A percentile compares a stretch with the other conserved stretches of the same genome.
phyloP scores from a whole-genome alignment of 2,797 vertebrate species.

The Gymnothorax reevesii region DNA sequence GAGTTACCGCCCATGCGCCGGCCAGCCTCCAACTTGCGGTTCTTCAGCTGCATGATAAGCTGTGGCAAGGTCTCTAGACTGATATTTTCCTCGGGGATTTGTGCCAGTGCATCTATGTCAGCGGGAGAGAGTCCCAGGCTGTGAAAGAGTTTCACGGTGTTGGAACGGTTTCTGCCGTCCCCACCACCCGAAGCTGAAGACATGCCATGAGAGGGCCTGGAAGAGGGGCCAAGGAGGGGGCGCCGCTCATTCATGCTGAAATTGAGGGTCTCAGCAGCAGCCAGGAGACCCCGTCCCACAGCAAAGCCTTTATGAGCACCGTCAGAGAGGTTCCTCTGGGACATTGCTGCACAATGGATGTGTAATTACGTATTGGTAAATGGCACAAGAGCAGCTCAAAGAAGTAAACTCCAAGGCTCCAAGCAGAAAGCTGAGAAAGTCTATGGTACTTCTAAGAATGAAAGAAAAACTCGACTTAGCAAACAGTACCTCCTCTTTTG shows the following conservation, averaged over 20 bases:
- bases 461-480: conserved; percentile 50
- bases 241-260: conserved; percentile 70
- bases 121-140: conserved; percentile 77
- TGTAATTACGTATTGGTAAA: conserved; percentile 25
- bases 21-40: conserved; percentile 63
- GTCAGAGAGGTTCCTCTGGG: conserved; percentile 69
- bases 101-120: conserved; percentile 73
- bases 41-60: conserved; percentile 78
- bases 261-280: conserved; percentile 75
- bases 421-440: conserved; percentile 32
- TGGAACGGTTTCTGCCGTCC: conserved; percentile 62
- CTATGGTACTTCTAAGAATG: conserved; percentile 43
- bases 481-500: conserved; percentile 62
- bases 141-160: conserved; percentile 77
- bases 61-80: conserved; percentile 75
- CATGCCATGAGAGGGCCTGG: conserved; percentile 61
- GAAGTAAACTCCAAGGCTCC: conserved; percentile 39
- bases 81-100: conserved; percentile 77
- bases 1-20: conserved; percentile 49
- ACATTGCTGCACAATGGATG: conserved; percentile 63
- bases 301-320: conserved; percentile 69
- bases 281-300: conserved; percentile 73
- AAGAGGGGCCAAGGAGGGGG: conserved; percentile 47
- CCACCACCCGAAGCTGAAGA: conserved; percentile 56
- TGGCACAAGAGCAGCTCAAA: conserved; percentile 53